These are phyloP conservation scores for Moxostoma hubbsi DNA, from an alignment of 2,797 vertebrate genomes.

Conservation along the genomic window DNA sequence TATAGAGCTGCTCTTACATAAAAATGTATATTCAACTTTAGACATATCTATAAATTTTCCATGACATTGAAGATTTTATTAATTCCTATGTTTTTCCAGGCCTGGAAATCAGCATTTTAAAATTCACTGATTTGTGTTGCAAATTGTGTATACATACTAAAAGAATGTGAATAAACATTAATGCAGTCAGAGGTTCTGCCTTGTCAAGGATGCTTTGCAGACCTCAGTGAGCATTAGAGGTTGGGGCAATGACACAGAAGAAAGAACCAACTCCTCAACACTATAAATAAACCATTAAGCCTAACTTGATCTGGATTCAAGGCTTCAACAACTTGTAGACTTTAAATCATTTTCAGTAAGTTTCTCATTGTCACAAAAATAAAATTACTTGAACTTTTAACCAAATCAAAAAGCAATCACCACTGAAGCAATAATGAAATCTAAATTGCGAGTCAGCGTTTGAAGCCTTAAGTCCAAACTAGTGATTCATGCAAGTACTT, in stretches of 20 bases:
- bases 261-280: constrained; percentile 54
- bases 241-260: constrained; percentile 47
- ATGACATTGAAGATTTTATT: too few species aligned
- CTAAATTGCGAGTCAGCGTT: constrained; percentile 23
- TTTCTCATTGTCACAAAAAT: background rate
- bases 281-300: constrained; percentile 14
- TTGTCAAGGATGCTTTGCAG: background rate
- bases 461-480: constrained; percentile 57
- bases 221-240: background rate
- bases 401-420: constrained; percentile 3
- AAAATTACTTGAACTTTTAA: constrained; percentile 3
- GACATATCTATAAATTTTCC: too few species aligned
- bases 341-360: background rate
- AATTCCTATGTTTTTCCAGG: too few species aligned
- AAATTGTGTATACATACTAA: background rate
- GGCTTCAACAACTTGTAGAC: constrained; percentile 41
- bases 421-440: constrained; percentile 9
- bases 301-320: constrained; percentile 28
- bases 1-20: too few species aligned
- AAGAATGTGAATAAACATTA: background rate
- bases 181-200: constrained; percentile 7
- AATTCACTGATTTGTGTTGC: too few species aligned
- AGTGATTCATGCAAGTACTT: constrained; percentile 65
- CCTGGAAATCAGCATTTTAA: too few species aligned
- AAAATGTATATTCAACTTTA: too few species aligned